Conservation (phyloP, 2,797 vertebrate species). For the Scomberomorus guttatus region DNA sequence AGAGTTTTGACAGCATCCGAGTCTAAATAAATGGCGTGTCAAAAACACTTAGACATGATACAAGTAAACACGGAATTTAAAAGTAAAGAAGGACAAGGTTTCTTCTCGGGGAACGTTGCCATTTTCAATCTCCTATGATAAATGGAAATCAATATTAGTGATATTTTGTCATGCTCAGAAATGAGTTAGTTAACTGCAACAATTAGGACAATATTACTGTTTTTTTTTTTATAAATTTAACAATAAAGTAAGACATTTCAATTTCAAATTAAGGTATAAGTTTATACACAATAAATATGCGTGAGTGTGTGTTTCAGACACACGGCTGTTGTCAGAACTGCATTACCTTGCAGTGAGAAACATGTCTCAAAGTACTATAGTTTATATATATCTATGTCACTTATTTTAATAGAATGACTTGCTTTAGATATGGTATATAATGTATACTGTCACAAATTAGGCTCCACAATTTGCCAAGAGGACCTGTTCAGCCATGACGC, state of each 20-base stretch:
- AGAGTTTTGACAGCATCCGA: conserved; percentile 28
- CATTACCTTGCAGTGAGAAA: not conserved
- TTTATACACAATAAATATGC: not conserved
- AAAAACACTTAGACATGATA: conserved; percentile 42
- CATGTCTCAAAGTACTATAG: not conserved
- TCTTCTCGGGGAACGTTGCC: not conserved
- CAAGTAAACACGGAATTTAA: not conserved
- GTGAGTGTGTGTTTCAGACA: not conserved
- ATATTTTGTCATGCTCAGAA: not conserved
- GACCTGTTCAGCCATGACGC: not conserved
- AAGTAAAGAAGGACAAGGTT: not conserved
- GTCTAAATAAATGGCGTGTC: conserved; percentile 51
- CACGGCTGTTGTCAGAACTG: too few relatives aligned
- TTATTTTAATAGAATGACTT: too few relatives aligned
- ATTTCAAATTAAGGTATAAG: not conserved
- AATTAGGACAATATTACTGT: not conserved
- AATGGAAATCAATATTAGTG: not conserved
- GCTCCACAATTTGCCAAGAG: not conserved
- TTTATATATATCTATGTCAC: too few relatives aligned
- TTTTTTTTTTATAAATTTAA: not conserved
- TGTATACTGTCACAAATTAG: not conserved
- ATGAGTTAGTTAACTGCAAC: not conserved
- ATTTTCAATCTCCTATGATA: not conserved
- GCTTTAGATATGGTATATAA: not conserved
- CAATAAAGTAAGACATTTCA: not conserved